Conservation (phyloP, 2,113 vertebrate species). For the Aviceda subcristata region DNA sequence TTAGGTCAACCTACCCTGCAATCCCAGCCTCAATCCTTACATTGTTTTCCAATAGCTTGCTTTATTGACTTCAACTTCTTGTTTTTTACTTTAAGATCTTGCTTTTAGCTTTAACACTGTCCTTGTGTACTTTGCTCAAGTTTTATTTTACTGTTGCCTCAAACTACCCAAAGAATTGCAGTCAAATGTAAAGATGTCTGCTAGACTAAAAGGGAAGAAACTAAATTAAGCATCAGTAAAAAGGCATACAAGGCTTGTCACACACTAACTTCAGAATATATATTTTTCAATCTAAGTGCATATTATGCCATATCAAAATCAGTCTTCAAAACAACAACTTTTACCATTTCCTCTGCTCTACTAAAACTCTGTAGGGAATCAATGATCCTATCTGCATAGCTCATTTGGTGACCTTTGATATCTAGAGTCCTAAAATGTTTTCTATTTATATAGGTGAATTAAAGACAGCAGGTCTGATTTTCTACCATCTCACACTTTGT, state of each 20-base stretch:
- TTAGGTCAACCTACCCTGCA: not conserved
- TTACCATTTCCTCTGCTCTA: not conserved
- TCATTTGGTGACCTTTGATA: not conserved
- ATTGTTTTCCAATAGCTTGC: constrained; percentile 11
- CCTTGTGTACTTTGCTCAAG: not conserved
- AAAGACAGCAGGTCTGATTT: not conserved
- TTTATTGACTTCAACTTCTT: constrained; percentile 3
- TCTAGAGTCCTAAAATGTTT: not conserved
- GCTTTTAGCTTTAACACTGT: not conserved
- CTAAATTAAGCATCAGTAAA: not conserved
- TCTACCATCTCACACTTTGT: not conserved
- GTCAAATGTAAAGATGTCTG: not conserved
- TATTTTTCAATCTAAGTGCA: not conserved
- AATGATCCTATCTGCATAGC: not conserved
- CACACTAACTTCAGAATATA: not conserved
- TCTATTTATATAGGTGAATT: not conserved
- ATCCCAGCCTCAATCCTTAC: not conserved
- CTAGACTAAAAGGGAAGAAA: not conserved
- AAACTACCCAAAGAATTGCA: not conserved
- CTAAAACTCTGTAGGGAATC: not conserved
- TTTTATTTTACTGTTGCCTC: not conserved
- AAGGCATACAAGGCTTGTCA: not conserved
- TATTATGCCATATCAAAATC: not conserved
- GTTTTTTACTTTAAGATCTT: not conserved
- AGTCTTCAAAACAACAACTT: not conserved